Evolutionary conservation across 2,888 invertebrate genomes (phyloP).

Genomic region (Selenia dentaria): DNA sequence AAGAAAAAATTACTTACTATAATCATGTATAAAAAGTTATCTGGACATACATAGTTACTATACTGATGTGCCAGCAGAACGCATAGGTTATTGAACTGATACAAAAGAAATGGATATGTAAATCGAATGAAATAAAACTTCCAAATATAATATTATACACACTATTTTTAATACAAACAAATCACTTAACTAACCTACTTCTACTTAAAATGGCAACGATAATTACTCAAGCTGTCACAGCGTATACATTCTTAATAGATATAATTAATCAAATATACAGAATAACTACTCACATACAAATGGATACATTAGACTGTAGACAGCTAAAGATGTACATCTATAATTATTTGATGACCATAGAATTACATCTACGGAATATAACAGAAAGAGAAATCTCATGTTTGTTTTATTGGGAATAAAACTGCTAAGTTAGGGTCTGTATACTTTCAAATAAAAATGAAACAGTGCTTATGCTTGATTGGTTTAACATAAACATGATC

Average conservation of each 20-base stretch:
- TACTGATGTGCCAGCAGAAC: no score
- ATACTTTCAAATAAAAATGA: no score
- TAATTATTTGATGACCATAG: slow-evolving; percentile 39
- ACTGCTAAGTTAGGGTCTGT: no score
- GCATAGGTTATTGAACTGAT: no score
- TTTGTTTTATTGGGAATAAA: no score
- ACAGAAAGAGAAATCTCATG: slow-evolving; percentile 43
- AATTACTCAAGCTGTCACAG: slow-evolving; percentile 47
- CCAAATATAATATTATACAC: slow-evolving; percentile 6
- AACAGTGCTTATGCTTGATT: no score
- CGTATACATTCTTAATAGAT: slow-evolving; percentile 44
- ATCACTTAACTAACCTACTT: slow-evolving; percentile 49
- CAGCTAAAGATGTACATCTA: slow-evolving; percentile 45
- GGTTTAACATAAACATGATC: no score
- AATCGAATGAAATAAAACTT: background rate
- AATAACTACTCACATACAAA: slow-evolving; percentile 43
- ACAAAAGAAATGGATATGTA: background rate
- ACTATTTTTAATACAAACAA: slow-evolving; percentile 21
- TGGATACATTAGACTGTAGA: slow-evolving; percentile 46
- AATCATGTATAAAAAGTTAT: no score
- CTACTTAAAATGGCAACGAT: slow-evolving; percentile 64
- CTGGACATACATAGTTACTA: no score
- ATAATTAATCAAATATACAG: slow-evolving; percentile 21
- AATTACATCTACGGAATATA: slow-evolving; percentile 33
- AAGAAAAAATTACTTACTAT: no score